These are phyloP conservation scores for Hymenopus coronatus DNA, from an alignment of 2,888 invertebrate genomes.

Conservation along the genomic window DNA sequence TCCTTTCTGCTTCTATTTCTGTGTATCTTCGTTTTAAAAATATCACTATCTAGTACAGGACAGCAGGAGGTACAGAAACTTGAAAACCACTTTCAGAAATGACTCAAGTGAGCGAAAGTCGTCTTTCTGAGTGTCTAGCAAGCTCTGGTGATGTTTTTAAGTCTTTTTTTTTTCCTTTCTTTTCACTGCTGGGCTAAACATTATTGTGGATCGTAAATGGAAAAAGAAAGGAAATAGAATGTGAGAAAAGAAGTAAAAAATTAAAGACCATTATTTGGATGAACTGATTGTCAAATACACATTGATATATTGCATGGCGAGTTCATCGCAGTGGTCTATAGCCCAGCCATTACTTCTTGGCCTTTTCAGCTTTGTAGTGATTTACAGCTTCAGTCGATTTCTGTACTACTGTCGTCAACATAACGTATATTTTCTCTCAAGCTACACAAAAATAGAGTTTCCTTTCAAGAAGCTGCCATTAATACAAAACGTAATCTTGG, in stretches of 20 bases:
- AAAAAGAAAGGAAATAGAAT: background rate
- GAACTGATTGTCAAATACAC: background rate
- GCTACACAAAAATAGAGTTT: background rate
- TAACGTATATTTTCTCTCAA: background rate
- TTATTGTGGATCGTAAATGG: background rate
- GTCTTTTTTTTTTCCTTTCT: background rate
- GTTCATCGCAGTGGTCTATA: background rate
- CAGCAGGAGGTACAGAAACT: background rate
- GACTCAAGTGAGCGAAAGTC: slow-evolving; percentile 5
- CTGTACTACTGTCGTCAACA: background rate
- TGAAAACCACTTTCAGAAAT: slow-evolving; percentile 19
- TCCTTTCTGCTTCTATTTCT: too few species aligned
- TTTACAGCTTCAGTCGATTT: background rate
- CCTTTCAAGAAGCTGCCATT: background rate
- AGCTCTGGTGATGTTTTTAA: background rate
- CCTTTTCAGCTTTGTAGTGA: background rate
- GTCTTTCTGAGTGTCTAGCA: background rate
- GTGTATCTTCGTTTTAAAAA: background rate
- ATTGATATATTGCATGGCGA: background rate
- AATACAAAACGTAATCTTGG: background rate
- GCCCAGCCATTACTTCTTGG: background rate
- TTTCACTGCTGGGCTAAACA: background rate
- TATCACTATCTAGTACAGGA: background rate
- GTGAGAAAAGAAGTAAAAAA: background rate
- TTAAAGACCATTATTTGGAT: background rate